These are phyloP conservation scores for Pseudanteris insignis DNA, from an alignment of 2,888 invertebrate genomes.

Conservation along the genomic window DNA sequence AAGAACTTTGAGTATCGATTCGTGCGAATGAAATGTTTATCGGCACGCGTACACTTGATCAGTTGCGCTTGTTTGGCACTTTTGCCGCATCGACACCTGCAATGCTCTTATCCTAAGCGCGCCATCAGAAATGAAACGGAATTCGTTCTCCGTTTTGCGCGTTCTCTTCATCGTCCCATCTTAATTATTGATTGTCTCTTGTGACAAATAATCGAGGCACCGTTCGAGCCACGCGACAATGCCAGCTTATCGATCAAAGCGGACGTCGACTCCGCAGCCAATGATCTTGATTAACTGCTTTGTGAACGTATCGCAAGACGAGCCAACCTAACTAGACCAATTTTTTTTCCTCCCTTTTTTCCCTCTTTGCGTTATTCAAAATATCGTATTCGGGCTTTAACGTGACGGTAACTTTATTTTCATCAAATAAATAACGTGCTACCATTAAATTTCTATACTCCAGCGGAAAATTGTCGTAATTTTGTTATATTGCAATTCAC, in stretches of 20 bases:
- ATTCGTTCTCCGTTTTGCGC: constrained; percentile 27
- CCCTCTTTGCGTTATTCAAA: too few species aligned
- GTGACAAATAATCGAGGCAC: constrained; percentile 30
- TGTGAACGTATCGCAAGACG: constrained; percentile 24
- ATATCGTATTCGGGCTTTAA: too few species aligned
- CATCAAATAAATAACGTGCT: too few species aligned
- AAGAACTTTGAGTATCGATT: constrained; percentile 52
- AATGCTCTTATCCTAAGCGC: constrained; percentile 41
- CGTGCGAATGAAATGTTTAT: constrained; percentile 55
- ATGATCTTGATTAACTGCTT: constrained; percentile 40
- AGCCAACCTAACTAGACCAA: too few species aligned
- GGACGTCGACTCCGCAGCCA: constrained; percentile 12
- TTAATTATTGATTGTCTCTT: constrained; percentile 26
- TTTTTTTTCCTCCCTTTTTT: too few species aligned
- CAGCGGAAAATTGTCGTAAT: too few species aligned
- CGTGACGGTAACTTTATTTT: too few species aligned
- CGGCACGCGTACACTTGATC: constrained; percentile 43
- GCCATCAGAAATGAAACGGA: constrained; percentile 29
- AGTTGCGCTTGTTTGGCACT: constrained; percentile 38
- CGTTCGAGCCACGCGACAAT: constrained; percentile 7
- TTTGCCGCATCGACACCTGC: constrained; percentile 53
- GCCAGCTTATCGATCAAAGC: constrained; percentile 28
- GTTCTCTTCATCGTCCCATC: constrained; percentile 17
- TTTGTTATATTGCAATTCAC: too few species aligned
- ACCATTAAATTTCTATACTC: too few species aligned